Percentiles rank a stretch among this genome's conserved stretches.
Conservation (phyloP, 2,888 invertebrate genomes). For the Blera fallax region DNA sequence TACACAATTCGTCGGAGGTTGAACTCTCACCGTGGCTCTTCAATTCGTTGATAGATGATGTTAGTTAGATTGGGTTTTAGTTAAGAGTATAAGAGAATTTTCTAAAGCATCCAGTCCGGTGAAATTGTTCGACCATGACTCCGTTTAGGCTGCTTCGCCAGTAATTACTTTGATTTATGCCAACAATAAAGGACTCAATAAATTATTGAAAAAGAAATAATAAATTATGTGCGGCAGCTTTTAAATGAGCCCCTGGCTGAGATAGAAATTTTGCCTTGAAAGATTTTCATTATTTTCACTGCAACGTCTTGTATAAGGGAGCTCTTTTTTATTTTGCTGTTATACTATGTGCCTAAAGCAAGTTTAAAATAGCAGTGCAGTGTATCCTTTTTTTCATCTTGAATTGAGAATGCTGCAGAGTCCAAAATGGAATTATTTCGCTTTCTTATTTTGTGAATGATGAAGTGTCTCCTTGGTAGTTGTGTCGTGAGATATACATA, state of each 20-base stretch:
- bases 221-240: constrained; percentile 2
- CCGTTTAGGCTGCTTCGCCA: not conserved
- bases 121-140: constrained; percentile 28
- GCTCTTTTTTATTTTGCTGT: not conserved
- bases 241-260: not conserved
- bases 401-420: too few species aligned
- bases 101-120: not conserved
- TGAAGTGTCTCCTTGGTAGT: too few species aligned
- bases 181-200: constrained; percentile 46
- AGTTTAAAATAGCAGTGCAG: too few species aligned
- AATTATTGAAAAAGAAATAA: constrained; percentile 32
- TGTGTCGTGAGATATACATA: too few species aligned
- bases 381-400: too few species aligned
- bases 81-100: not conserved
- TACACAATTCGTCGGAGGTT: constrained; percentile 47
- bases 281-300: not conserved
- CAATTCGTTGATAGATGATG: constrained; percentile 5
- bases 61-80: not conserved
- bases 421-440: too few species aligned
- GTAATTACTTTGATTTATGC: constrained; percentile 61
- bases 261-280: not conserved
- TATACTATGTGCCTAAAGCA: not conserved
- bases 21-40: constrained; percentile 18
- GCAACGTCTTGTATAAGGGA: not conserved
- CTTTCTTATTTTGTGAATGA: too few species aligned